Percentiles rank a stretch among this genome's conserved stretches.
phyloP scores from a whole-genome alignment of 2,888 invertebrate species.

The Torymus aiolomorphi region DNA sequence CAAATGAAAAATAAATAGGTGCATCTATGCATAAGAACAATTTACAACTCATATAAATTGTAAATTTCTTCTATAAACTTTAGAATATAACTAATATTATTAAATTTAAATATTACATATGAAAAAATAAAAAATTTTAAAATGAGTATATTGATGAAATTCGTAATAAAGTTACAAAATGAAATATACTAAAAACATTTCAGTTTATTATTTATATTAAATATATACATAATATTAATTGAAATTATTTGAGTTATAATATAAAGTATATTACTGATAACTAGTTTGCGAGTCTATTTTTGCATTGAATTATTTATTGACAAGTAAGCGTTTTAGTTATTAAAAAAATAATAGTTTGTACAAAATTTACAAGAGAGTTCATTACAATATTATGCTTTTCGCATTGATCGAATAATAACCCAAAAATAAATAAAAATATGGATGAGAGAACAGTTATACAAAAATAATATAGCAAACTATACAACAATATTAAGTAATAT shows the following conservation, averaged over 20 bases:
- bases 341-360: constrained; percentile 44
- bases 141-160: too few relatives aligned
- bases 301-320: constrained; percentile 34
- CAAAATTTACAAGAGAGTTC: constrained; percentile 41
- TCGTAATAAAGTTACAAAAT: neutral
- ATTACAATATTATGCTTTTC: constrained; percentile 22
- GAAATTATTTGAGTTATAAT: constrained; percentile 23
- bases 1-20: too few relatives aligned
- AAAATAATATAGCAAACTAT: constrained; percentile 12
- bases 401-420: constrained; percentile 21
- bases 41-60: too few relatives aligned
- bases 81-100: too few relatives aligned
- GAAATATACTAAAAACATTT: constrained; percentile 41
- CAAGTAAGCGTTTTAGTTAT: constrained; percentile 23
- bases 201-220: constrained; percentile 42
- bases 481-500: constrained; percentile 36
- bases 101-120: too few relatives aligned
- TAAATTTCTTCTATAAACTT: too few relatives aligned
- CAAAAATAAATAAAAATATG: constrained; percentile 19
- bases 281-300: constrained; percentile 27
- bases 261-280: constrained; percentile 29
- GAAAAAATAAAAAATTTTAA: too few relatives aligned
- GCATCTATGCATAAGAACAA: too few relatives aligned
- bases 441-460: constrained; percentile 12
- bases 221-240: constrained; percentile 42